Evolutionary conservation across 2,113 vertebrate species (phyloP).

Genomic region (Dicrurus megarhynchus): DNA sequence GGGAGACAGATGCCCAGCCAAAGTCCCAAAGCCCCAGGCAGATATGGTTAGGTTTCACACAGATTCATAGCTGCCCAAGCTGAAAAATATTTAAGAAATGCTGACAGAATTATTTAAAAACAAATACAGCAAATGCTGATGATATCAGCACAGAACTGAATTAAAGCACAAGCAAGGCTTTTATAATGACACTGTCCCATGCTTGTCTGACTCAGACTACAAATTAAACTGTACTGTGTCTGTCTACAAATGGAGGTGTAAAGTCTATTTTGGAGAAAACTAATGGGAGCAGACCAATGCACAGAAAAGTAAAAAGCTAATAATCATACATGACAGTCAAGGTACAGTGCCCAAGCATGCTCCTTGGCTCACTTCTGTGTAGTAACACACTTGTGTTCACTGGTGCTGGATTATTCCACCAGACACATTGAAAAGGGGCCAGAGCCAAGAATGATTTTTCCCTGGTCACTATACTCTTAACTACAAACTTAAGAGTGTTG

Average conservation of each 20-base stretch:
- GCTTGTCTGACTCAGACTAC: background rate
- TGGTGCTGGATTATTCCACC: background rate
- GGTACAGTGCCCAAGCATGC: background rate
- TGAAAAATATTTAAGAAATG: background rate
- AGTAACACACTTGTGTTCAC: background rate
- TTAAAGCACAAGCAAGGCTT: background rate
- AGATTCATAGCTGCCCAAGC: background rate
- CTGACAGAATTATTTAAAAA: constrained; percentile 1
- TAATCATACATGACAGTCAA: background rate
- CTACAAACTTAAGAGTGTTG: background rate
- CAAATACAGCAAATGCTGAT: background rate
- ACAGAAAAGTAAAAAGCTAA: background rate
- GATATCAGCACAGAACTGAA: background rate
- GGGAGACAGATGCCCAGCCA: background rate
- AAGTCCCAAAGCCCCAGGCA: background rate
- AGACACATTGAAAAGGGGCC: background rate
- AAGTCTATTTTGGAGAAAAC: background rate
- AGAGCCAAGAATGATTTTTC: background rate
- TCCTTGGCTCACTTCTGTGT: background rate
- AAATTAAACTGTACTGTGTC: background rate
- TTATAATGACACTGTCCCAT: background rate
- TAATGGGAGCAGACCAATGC: background rate
- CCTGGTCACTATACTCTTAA: background rate
- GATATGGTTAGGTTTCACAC: background rate
- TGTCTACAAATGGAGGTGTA: background rate